Evolutionary conservation across 2,113 vertebrate species (phyloP), one percentile per base, ranked within the genome.

Genomic region (Chionomys nivalis): DNA sequence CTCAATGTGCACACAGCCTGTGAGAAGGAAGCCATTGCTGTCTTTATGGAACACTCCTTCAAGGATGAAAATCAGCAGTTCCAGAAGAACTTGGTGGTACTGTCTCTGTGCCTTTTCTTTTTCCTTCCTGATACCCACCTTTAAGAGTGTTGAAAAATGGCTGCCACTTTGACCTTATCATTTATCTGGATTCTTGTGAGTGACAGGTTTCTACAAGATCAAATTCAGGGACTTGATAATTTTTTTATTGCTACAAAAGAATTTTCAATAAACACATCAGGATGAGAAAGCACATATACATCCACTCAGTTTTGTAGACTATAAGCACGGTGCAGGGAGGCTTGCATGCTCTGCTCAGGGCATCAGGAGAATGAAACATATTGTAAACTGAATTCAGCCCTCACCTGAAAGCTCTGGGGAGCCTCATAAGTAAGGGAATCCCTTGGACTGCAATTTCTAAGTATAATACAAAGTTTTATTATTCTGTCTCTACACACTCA

Each of bases 31-130:
- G 98, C 98, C 44, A 85, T 96, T 14, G 23, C 19, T 0, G 21
- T 97, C 36, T 98, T 98, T 93, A 95, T 98, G 97, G 82, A 97
- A 8, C 65, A n/a, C 12, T 98, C 96, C 31, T 98, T 98, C 95
- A 98, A 97, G 82, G 98, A 98, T 61, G 87, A 97, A 0, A 72
- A 92, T 0, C 92, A 87, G 4, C 42, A 58, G 3, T 97, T 96
- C 49, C 97, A 98, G 90, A 93, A 39, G 11, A 14, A 21, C 0
- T 93, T 98, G 23, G 39, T 44, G 95, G 98, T 98, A 96, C 3
- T 24, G 10, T 55, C 4, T 42, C 70, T 91, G 65, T 23, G 6
- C 11, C 42, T 88, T 19, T 83, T n/a, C 2, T 0, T 42, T 42
- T 44, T n/a, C 13, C 0, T 52, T 24, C 33, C 7, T 2, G 65